Base-by-base conservation (phyloP, 2,888 invertebrate genomes). In the Esperia sulphurella region DNA sequence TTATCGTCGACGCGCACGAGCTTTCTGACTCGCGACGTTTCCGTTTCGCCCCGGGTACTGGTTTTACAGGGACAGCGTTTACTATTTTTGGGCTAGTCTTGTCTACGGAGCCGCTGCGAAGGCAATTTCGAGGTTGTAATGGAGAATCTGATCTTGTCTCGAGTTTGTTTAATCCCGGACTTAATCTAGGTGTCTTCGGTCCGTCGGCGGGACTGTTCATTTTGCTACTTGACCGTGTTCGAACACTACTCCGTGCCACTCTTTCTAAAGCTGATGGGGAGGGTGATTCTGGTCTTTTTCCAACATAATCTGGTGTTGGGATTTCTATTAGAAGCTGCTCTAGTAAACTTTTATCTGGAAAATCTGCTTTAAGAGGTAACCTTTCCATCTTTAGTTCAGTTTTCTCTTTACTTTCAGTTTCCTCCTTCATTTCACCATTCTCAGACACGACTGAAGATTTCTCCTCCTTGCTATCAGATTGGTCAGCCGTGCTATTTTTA, bases 271-370 rank as follows among this genome's bases (percentile, higher is more conserved):
- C 79, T 1, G 88, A 86, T 14, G 90, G 90, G 4, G 90, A 90
- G 0, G 87, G 83, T 2, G 90, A 88, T 55, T 79, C 83, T 0
- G 83, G 72, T 62, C 84, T 65, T 67, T 91, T 92, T 53, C 87
- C 90, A 46, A 79, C 79, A 61, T 89, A 90, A 45, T 92, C 91
- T 29, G 89, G 81, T 52, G 91, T 87, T 4, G 96, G 96, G 61
- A 96, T 96, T 75, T 96, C 96, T 62, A 96, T 96, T 1, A 96
- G 90, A 62, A 96, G 91, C 71, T 96, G 96, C 68, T 95, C 95
- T 39, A 95, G 83, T 43, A 94, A 73, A 46, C 93, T 93, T 63
- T 92, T 92, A 63, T 91, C 86, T 49, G 83, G 90, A 58, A 83
- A 90, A 61, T 86, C 89, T 14, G 87, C 88, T 53, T 90, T 88